These are phyloP conservation scores for Strigamia crassipes DNA, from an alignment of 2,888 invertebrate genomes.

Conservation along the genomic window DNA sequence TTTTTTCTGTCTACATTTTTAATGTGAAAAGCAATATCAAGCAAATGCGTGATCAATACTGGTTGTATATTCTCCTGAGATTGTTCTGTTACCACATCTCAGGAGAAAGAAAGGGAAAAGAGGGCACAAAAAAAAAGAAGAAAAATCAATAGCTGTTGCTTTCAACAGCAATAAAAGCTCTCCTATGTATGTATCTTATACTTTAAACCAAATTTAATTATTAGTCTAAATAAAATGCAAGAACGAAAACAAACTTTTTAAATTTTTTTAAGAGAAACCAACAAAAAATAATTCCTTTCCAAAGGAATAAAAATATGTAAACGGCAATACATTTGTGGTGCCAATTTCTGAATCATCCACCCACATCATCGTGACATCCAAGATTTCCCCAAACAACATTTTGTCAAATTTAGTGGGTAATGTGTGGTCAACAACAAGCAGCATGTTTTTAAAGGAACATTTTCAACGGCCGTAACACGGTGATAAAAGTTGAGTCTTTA, in stretches of 20 bases:
- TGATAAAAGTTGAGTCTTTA: slow-evolving; percentile 12
- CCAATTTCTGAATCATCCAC: slow-evolving; percentile 14
- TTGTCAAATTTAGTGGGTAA: slow-evolving; percentile 12
- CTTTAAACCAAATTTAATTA: not conserved
- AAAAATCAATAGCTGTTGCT: slow-evolving; percentile 27
- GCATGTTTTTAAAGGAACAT: slow-evolving; percentile 19
- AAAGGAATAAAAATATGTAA: too few species aligned
- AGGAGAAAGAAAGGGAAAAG: not conserved
- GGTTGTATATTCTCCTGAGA: slow-evolving; percentile 38
- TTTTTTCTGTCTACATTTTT: not conserved
- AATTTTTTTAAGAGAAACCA: too few species aligned
- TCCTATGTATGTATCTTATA: not conserved
- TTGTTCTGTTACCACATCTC: slow-evolving; percentile 23
- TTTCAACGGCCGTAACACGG: not conserved
- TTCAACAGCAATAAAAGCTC: slow-evolving; percentile 24
- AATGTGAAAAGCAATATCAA: slow-evolving; percentile 5
- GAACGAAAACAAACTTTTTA: not conserved
- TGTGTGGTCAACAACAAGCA: slow-evolving; percentile 27
- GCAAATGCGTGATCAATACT: slow-evolving; percentile 18
- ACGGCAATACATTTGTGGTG: too few species aligned
- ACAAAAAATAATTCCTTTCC: too few species aligned
- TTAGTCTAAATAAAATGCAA: not conserved
- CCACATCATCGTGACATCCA: not conserved
- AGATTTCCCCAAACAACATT: slow-evolving; percentile 15
- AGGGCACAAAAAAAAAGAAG: not conserved